Percentiles rank a stretch among this genome's conserved stretches.
These are phyloP conservation scores for Samia ricini DNA, from an alignment of 1,140 invertebrate species.

Conservation along the genomic window DNA sequence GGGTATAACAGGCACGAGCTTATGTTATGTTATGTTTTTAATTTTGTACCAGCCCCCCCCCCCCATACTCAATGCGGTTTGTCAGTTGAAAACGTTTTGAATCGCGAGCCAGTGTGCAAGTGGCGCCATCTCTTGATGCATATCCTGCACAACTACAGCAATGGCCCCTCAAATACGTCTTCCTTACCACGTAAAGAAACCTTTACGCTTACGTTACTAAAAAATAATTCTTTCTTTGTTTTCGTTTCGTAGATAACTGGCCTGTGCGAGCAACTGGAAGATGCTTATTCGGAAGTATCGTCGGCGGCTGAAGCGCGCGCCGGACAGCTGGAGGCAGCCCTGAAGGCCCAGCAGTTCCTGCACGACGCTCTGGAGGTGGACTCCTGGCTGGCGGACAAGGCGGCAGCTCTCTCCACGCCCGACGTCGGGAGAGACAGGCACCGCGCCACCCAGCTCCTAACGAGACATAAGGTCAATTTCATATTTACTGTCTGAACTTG, in stretches of 20 bases:
- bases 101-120: too few relatives aligned
- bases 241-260: not conserved
- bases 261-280: slow-evolving; percentile 57
- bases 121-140: too few relatives aligned
- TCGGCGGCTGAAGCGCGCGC: slow-evolving; percentile 84
- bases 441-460: slow-evolving; percentile 92
- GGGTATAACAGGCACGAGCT: too few relatives aligned
- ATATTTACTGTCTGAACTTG: not conserved
- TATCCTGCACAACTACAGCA: too few relatives aligned
- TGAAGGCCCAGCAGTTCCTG: slow-evolving; percentile 93
- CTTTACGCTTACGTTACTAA: too few relatives aligned
- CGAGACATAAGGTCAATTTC: slow-evolving; percentile 89
- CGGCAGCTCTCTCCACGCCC: slow-evolving; percentile 87
- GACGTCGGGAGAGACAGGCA: slow-evolving; percentile 94
- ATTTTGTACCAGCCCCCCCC: too few relatives aligned
- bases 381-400: slow-evolving; percentile 94
- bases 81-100: too few relatives aligned
- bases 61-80: too few relatives aligned
- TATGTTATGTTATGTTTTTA: too few relatives aligned
- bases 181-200: too few relatives aligned
- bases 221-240: too few relatives aligned
- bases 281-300: slow-evolving; percentile 85
- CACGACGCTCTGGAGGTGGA: slow-evolving; percentile 95
- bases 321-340: slow-evolving; percentile 89
- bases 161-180: too few relatives aligned